A percentile compares a stretch with the other conserved stretches of the same genome.
Conservation (phyloP, 1,140 invertebrate species). For the Odontomachus brunneus region DNA sequence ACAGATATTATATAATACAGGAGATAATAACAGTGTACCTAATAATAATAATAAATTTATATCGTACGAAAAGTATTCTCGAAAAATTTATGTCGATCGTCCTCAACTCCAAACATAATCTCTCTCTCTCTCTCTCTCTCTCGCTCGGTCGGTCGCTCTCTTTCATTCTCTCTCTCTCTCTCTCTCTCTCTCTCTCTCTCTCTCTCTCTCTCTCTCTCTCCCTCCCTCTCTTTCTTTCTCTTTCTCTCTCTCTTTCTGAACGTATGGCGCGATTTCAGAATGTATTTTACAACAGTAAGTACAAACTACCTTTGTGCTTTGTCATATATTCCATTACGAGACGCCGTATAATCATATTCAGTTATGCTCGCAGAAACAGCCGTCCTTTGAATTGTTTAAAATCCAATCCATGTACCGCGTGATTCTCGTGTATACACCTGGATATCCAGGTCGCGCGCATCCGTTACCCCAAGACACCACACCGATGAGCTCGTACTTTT, state of each 20-base stretch:
- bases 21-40: too few relatives aligned
- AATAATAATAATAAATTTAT: conserved; percentile 22
- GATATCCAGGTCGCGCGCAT: conserved; percentile 86
- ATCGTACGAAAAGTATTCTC: not conserved
- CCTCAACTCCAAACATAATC: too few relatives aligned
- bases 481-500: conserved; percentile 92
- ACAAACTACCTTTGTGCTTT: not conserved
- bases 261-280: too few relatives aligned
- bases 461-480: conserved; percentile 84
- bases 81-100: conserved; percentile 7
- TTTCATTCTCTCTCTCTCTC: too few relatives aligned
- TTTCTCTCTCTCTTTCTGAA: too few relatives aligned
- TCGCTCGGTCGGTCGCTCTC: too few relatives aligned
- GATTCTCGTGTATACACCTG: conserved; percentile 91
- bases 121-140: too few relatives aligned
- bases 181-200: too few relatives aligned
- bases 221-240: too few relatives aligned
- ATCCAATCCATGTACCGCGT: conserved; percentile 90
- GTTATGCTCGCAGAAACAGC: conserved; percentile 86
- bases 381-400: conserved; percentile 86
- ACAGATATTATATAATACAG: not conserved
- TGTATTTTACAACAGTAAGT: not conserved
- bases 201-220: too few relatives aligned
- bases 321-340: not conserved
- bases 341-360: conserved; percentile 11